Percentiles rank a stretch among this genome's conserved stretches.
Conservation (phyloP, 2,797 vertebrate species). For the Enteromius paludinosus region DNA sequence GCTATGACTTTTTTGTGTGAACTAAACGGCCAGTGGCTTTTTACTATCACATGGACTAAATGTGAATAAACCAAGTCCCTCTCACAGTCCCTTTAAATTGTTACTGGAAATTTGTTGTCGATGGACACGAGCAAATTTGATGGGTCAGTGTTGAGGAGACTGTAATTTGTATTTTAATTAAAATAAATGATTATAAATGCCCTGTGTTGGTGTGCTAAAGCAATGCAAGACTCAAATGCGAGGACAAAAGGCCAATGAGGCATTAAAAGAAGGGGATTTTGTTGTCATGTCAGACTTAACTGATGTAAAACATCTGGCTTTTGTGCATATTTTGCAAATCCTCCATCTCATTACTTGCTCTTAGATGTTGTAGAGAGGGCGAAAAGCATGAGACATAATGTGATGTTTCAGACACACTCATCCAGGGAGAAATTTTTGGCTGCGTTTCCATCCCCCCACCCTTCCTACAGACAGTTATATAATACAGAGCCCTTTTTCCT, state of each 20-base stretch:
- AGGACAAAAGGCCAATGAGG: conserved; percentile 21
- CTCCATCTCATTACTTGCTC: conserved; percentile 27
- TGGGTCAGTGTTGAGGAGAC: conserved; percentile 66
- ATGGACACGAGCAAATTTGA: conserved; percentile 47
- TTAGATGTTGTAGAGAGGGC: conserved; percentile 2
- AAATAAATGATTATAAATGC: conserved; percentile 73
- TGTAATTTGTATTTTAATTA: conserved; percentile 77
- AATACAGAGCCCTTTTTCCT: conserved; percentile 30
- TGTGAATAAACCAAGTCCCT: conserved; percentile 53
- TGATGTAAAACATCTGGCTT: conserved; percentile 20
- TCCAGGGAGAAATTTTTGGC: conserved; percentile 34
- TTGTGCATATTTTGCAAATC: conserved; percentile 38
- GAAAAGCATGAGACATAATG: background rate
- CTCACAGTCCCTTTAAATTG: conserved; percentile 54
- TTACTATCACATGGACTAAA: conserved; percentile 59
- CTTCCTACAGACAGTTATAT: conserved; percentile 43
- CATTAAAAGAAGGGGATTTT: conserved; percentile 10
- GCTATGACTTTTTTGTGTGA: conserved; percentile 62
- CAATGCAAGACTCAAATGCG: background rate
- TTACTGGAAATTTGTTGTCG: conserved; percentile 50
- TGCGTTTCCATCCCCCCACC: conserved; percentile 21
- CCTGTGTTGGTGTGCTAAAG: conserved; percentile 53
- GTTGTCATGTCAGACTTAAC: conserved; percentile 22
- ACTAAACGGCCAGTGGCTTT: conserved; percentile 58
- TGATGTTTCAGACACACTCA: conserved; percentile 46